Conservation (phyloP, 2,888 invertebrate genomes). For the Pyrrhosoma nymphula region DNA sequence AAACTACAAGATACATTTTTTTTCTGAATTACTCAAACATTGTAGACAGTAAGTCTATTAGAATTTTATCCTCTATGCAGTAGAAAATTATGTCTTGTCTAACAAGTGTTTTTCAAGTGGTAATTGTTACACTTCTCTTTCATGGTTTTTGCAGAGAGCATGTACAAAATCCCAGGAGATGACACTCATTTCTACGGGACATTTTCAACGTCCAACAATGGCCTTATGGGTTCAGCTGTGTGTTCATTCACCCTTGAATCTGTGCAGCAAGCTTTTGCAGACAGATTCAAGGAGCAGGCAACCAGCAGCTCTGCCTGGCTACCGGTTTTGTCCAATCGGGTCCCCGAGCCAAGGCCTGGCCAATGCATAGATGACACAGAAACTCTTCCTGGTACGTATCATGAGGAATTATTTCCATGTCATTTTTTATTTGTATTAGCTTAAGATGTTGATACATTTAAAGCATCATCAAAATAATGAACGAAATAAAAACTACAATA, state of each 20-base stretch:
- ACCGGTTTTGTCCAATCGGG: conserved; percentile 83
- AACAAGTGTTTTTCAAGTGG: no score
- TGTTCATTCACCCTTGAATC: conserved; percentile 84
- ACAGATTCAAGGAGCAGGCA: conserved; percentile 86
- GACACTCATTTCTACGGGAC: conserved; percentile 84
- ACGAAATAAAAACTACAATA: no score
- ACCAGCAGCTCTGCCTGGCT: conserved; percentile 85
- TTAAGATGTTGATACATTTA: no score
- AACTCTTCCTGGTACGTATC: conserved; percentile 79
- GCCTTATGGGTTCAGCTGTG: conserved; percentile 85
- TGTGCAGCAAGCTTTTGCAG: conserved; percentile 84
- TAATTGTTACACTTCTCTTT: conserved; percentile 11
- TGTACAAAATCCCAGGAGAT: conserved; percentile 84
- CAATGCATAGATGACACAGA: conserved; percentile 85
- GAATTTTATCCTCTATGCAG: no score
- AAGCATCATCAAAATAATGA: no score
- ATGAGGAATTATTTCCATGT: no score
- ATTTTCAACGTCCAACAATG: conserved; percentile 85
- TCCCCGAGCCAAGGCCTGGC: conserved; percentile 84
- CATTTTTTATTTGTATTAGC: no score
- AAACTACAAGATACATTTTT: no score
- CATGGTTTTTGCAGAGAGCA: conserved; percentile 81
- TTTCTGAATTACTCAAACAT: no score
- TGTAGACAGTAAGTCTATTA: no score
- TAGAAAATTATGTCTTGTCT: no score